Evolutionary conservation across 2,797 vertebrate species (phyloP).

Genomic region (Okamejei kenojei): DNA sequence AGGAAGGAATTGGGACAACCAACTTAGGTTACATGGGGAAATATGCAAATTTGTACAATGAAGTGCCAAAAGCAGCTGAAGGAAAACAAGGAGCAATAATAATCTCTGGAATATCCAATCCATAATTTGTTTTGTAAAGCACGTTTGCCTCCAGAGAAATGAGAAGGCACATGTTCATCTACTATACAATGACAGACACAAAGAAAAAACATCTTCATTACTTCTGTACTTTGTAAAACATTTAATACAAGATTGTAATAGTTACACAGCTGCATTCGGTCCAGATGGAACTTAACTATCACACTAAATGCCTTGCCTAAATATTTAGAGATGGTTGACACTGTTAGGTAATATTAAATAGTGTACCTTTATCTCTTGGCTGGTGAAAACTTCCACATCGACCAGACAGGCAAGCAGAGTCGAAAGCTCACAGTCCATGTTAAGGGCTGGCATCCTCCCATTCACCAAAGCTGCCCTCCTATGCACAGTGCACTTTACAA

Average conservation of each 20-base stretch:
- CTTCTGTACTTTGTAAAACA: not conserved
- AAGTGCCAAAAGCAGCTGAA: not conserved
- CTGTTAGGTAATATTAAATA: not conserved
- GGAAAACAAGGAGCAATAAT: not conserved
- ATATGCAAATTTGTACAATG: not conserved
- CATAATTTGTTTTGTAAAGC: conserved; percentile 9
- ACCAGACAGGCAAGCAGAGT: conserved; percentile 72
- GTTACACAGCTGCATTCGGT: not conserved
- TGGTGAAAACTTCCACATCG: conserved; percentile 71
- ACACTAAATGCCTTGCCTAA: not conserved
- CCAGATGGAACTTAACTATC: conserved; percentile 1
- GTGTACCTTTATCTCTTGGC: conserved; percentile 69
- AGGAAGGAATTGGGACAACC: not conserved
- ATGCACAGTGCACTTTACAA: conserved; percentile 11
- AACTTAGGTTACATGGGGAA: not conserved
- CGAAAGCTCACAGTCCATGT: conserved; percentile 69
- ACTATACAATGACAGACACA: not conserved
- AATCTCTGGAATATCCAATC: not conserved
- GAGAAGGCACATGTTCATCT: conserved; percentile 1
- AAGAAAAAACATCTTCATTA: not conserved
- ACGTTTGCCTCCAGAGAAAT: not conserved
- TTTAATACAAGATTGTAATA: not conserved
- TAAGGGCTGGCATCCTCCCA: conserved; percentile 67
- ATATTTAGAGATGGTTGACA: conserved; percentile 28
- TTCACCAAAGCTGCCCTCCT: not conserved